Evolutionary conservation across 2,113 vertebrate species (phyloP).

Genomic region (Empidonax traillii): DNA sequence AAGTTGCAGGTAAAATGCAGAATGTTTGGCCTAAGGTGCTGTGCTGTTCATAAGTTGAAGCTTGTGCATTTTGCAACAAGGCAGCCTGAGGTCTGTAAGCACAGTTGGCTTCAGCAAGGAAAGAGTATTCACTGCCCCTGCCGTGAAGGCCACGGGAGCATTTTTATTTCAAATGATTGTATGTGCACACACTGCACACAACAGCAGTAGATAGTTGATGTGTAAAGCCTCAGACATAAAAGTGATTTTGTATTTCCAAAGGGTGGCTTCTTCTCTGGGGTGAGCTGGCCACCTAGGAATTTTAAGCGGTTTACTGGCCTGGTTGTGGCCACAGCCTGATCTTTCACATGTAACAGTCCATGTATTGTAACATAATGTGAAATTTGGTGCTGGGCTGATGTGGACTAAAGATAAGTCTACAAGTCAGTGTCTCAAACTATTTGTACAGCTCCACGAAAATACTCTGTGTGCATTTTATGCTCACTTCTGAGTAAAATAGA

Average conservation of each 20-base stretch:
- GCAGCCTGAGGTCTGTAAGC: not conserved
- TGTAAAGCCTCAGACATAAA: not conserved
- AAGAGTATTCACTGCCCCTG: not conserved
- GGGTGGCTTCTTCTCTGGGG: not conserved
- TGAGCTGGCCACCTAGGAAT: not conserved
- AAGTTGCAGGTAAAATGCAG: not conserved
- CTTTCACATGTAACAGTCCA: accelerated
- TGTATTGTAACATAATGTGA: not conserved
- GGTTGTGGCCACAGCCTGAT: not conserved
- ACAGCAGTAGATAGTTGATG: not conserved
- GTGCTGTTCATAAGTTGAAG: not conserved
- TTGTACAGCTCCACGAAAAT: not conserved
- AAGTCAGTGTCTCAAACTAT: not conserved
- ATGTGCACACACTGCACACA: not conserved
- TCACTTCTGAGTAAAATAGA: not conserved
- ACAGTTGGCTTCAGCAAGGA: not conserved
- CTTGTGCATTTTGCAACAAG: not conserved
- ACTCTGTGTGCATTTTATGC: not conserved
- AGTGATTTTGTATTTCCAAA: not conserved
- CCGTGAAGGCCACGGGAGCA: accelerated
- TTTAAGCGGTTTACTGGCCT: not conserved
- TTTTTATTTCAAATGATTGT: not conserved
- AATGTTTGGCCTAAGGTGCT: not conserved
- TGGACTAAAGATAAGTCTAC: not conserved
- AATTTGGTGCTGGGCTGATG: not conserved